Evolutionary conservation across 2,888 invertebrate species (phyloP).

Genomic region (Pyrocoelia pectoralis): DNA sequence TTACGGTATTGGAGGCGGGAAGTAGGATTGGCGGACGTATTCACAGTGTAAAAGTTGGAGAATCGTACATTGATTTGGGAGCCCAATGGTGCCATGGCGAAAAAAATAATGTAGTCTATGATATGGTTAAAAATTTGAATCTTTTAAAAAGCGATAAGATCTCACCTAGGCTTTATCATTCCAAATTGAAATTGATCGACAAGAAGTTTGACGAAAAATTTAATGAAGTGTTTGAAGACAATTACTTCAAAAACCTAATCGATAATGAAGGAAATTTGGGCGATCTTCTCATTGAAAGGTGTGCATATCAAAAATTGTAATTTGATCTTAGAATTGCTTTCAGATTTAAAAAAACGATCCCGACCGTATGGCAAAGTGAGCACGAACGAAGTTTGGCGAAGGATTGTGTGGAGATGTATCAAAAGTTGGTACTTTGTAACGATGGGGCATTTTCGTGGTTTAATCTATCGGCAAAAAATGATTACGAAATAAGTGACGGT

Average conservation of each 20-base stretch:
- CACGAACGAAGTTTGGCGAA: not conserved
- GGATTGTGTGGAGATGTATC: conserved; percentile 17
- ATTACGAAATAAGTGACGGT: conserved; percentile 75
- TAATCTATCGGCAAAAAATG: conserved; percentile 71
- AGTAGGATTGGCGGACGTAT: conserved; percentile 55
- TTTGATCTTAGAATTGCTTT: conserved; percentile 42
- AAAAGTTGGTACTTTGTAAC: not conserved
- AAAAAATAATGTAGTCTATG: conserved; percentile 53
- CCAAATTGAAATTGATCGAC: conserved; percentile 43
- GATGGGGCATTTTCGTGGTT: conserved; percentile 72
- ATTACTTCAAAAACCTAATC: conserved; percentile 41
- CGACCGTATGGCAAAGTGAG: not conserved
- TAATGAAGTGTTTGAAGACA: conserved; percentile 42
- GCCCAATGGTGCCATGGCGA: conserved; percentile 59
- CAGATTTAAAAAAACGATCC: conserved; percentile 10
- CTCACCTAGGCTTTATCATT: conserved; percentile 32
- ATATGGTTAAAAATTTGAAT: conserved; percentile 49
- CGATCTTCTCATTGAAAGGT: not conserved
- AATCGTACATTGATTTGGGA: conserved; percentile 49
- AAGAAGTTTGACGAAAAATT: conserved; percentile 46
- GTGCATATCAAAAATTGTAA: not conserved
- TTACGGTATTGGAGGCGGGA: conserved; percentile 60
- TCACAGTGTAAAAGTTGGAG: conserved; percentile 39
- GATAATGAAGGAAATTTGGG: conserved; percentile 25
- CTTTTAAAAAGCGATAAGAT: not conserved